These are phyloP conservation scores for Cygnus olor DNA, from an alignment of 2,797 vertebrate species.

Conservation along the genomic window DNA sequence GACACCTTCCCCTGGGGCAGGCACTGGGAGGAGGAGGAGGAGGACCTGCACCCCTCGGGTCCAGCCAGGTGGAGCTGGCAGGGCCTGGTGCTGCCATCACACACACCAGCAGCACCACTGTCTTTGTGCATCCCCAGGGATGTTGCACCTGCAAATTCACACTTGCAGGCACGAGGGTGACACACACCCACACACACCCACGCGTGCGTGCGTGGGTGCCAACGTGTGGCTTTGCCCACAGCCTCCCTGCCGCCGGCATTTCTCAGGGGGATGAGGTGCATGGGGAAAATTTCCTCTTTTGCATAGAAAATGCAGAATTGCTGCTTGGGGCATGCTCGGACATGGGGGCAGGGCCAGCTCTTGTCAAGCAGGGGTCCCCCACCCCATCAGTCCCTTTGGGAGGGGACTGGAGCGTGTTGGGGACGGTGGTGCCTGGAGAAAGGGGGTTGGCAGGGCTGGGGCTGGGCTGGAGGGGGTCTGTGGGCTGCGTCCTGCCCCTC, in stretches of 20 bases:
- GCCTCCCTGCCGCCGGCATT: neutral
- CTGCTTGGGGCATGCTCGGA: neutral
- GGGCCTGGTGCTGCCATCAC: neutral
- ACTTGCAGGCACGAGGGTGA: neutral
- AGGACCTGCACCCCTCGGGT: neutral
- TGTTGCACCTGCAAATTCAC: neutral
- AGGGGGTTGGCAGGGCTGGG: neutral
- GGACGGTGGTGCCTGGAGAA: neutral
- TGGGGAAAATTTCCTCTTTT: neutral
- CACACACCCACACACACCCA: neutral
- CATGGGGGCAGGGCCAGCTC: neutral
- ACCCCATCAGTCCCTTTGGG: neutral
- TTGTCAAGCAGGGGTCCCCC: neutral
- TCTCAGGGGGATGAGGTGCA: neutral
- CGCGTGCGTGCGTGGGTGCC: rapidly evolving
- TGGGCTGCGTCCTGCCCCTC: neutral
- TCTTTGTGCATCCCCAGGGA: rapidly evolving
- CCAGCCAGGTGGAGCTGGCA: neutral
- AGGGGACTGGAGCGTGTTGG: neutral
- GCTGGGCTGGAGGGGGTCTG: neutral
- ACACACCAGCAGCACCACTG: rapidly evolving
- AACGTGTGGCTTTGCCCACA: neutral
- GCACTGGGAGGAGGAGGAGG: neutral
- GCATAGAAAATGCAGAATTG: neutral
- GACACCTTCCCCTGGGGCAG: neutral